Conservation (phyloP, 2,113 vertebrate species). For the Gadus chalcogrammus region DNA sequence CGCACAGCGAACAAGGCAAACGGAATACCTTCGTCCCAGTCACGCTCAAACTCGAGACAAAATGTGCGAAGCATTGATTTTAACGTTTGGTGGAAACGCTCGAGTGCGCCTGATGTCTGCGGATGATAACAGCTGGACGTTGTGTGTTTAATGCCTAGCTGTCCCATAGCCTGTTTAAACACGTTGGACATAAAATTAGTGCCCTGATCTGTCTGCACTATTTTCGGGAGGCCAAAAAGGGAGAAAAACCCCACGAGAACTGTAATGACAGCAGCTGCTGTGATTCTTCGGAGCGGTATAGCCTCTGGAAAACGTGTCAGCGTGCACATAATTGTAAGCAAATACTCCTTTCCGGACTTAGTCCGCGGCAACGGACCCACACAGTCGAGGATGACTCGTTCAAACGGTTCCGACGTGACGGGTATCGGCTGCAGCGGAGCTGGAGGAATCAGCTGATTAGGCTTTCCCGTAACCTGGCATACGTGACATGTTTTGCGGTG, state of each 20-base stretch:
- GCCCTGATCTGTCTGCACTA: conserved; percentile 15
- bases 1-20: conserved; percentile 7
- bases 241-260: conserved; percentile 9
- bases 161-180: background rate
- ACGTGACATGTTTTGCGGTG: too few relatives aligned
- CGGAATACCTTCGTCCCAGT: conserved; percentile 15
- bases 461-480: too few relatives aligned
- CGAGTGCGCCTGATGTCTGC: conserved; percentile 6
- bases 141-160: background rate
- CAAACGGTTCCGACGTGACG: too few relatives aligned
- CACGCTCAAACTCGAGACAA: background rate
- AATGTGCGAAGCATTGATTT: conserved; percentile 4
- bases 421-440: too few relatives aligned
- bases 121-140: conserved; percentile 6
- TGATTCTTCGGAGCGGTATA: background rate
- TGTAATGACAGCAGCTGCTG: background rate
- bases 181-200: conserved; percentile 8
- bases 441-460: too few relatives aligned
- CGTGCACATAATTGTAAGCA: conserved; percentile 10
- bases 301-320: background rate
- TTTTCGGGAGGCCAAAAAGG: background rate
- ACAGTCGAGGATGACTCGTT: background rate
- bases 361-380: background rate
- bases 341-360: background rate
- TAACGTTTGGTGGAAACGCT: conserved; percentile 10